Conservation (phyloP, 2,797 vertebrate species). For the Pipistrellus pygmaeus region DNA sequence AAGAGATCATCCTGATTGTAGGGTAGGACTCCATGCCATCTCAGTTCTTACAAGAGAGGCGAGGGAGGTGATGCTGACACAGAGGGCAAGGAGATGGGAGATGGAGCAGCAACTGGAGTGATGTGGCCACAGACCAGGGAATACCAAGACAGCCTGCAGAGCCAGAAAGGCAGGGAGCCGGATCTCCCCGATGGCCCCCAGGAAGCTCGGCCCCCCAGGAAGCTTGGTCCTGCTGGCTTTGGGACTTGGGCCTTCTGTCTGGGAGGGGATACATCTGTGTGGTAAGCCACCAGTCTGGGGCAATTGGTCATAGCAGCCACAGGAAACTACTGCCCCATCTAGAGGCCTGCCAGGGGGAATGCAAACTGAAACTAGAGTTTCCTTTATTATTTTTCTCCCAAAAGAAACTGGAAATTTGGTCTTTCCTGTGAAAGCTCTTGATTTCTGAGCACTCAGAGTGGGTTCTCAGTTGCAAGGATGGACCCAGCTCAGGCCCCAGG, state of each 20-base stretch:
- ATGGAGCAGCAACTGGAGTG: not conserved
- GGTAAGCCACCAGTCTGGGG: not conserved
- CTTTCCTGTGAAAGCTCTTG: not conserved
- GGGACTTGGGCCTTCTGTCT: not conserved
- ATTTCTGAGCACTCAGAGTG: not conserved
- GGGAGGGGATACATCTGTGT: not conserved
- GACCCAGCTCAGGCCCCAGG: not conserved
- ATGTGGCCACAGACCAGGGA: not conserved
- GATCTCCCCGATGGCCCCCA: not conserved
- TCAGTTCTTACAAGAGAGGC: not conserved
- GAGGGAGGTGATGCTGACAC: not conserved
- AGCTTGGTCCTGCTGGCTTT: not conserved
- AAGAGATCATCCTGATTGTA: not conserved
- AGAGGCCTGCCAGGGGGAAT: not conserved
- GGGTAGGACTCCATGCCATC: not conserved
- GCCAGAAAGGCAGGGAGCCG: not conserved
- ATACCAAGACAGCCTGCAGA: no score
- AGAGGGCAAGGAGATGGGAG: not conserved
- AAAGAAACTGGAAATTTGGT: not conserved
- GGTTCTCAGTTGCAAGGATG: not conserved
- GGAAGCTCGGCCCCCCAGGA: no score
- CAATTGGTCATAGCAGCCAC: not conserved
- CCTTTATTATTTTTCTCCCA: rapidly evolving
- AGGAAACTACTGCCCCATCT: not conserved
- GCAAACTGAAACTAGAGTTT: not conserved